phyloP scores from a whole-genome alignment of 2,888 invertebrate genomes.

The Sphecodes monilicornis region DNA sequence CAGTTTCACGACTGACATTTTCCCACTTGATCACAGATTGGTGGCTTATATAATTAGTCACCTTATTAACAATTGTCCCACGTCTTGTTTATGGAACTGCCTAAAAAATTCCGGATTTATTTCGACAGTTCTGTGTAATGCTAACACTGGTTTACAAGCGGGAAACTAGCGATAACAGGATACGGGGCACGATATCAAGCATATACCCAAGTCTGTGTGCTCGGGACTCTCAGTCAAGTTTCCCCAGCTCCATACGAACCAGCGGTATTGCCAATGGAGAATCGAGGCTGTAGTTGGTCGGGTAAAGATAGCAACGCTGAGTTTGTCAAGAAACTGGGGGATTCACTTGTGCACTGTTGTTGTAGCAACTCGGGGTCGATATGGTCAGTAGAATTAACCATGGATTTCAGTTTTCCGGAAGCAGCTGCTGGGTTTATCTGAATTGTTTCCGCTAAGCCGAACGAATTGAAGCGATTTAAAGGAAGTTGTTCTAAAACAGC shows the following conservation, averaged over 20 bases:
- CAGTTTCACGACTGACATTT: too few species aligned
- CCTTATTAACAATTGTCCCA: too few species aligned
- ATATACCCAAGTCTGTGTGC: slow-evolving; percentile 36
- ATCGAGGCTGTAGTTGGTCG: slow-evolving; percentile 17
- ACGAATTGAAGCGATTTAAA: slow-evolving; percentile 4
- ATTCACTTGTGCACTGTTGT: background rate
- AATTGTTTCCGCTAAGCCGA: slow-evolving; percentile 19
- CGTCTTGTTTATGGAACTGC: too few species aligned
- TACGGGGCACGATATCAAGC: background rate
- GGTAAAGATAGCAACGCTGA: slow-evolving; percentile 26
- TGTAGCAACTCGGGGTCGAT: slow-evolving; percentile 9
- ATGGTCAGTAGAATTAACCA: slow-evolving; percentile 21
- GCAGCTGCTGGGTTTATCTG: background rate
- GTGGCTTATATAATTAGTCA: too few species aligned
- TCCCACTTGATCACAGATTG: too few species aligned
- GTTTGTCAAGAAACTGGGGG: slow-evolving; percentile 28
- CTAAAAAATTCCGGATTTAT: too few species aligned
- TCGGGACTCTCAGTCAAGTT: slow-evolving; percentile 27
- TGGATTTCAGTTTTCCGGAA: slow-evolving; percentile 6
- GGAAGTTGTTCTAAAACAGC: background rate
- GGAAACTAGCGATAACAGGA: slow-evolving; percentile 4
- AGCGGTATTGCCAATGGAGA: slow-evolving; percentile 35
- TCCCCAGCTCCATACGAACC: background rate
- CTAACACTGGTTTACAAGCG: slow-evolving; percentile 16
- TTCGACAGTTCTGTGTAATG: background rate